A percentile compares a stretch with the other conserved stretches of the same genome.
phyloP scores from a whole-genome alignment of 92 coral and sea anemone species.

The Scolanthus callimorphus region DNA sequence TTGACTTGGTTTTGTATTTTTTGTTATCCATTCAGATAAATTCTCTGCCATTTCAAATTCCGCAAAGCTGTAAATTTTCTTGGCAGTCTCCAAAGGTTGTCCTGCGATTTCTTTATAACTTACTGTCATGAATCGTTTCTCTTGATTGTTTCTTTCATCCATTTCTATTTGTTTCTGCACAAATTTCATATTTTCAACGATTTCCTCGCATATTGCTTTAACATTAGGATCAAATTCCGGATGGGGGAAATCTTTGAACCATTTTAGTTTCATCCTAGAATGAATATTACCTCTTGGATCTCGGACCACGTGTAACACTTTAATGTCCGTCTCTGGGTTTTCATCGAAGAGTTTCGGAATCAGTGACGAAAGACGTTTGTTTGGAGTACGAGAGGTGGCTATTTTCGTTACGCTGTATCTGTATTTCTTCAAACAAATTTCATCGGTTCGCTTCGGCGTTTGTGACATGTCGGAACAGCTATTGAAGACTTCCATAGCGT shows the following conservation, averaged over 20 bases:
- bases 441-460: conserved; percentile 16
- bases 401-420: conserved; percentile 49
- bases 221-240: not conserved
- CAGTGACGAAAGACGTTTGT: conserved; percentile 11
- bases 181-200: conserved; percentile 6
- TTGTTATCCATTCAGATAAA: conserved; percentile 18
- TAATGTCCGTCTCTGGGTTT: conserved; percentile 25
- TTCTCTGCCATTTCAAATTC: conserved; percentile 26
- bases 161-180: not conserved
- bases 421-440: conserved; percentile 22
- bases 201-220: conserved; percentile 13
- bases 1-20: conserved; percentile 25
- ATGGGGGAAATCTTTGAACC: conserved; percentile 40
- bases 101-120: conserved; percentile 40
- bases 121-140: conserved; percentile 16
- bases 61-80: conserved; percentile 31
- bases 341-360: conserved; percentile 33
- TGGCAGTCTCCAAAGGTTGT: conserved; percentile 33
- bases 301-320: conserved; percentile 34
- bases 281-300: conserved; percentile 48
- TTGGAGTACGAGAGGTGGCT: conserved; percentile 27
- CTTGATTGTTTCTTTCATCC: not conserved
- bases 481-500: too few relatives aligned
- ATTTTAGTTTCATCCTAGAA: conserved; percentile 26
- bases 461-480: conserved; percentile 6